Conservation (phyloP, 2,113 vertebrate species). For the Oncorhynchus clarkii region DNA sequence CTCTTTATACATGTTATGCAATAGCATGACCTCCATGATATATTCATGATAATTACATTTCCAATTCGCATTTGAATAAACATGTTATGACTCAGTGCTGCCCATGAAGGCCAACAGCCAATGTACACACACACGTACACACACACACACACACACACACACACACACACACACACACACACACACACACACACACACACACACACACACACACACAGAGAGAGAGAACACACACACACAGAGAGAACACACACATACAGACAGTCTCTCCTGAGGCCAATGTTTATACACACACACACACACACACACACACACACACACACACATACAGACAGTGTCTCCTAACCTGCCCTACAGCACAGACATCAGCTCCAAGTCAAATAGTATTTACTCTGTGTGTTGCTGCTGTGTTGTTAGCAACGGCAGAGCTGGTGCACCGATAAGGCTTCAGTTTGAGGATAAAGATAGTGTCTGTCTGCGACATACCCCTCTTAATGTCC, state of each 20-base stretch:
- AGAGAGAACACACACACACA: too few species aligned
- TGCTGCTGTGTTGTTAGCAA: slow-evolving; percentile 57
- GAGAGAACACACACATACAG: neutral
- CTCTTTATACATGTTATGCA: too few species aligned
- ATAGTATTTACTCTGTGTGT: slow-evolving; percentile 1
- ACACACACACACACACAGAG: too few species aligned
- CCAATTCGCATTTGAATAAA: too few species aligned
- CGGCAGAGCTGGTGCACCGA: slow-evolving; percentile 40
- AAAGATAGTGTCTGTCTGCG: slow-evolving; percentile 41
- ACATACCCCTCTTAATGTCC: slow-evolving; percentile 40
- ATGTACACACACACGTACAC: too few species aligned
- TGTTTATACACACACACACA: too few species aligned
- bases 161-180: neutral
- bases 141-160: neutral
- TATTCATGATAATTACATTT: too few species aligned
- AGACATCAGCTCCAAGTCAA: neutral
- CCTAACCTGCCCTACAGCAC: neutral
- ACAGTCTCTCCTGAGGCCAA: neutral
- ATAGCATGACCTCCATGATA: too few species aligned
- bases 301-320: too few species aligned
- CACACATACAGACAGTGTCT: neutral
- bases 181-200: too few species aligned
- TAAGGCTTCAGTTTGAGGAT: slow-evolving; percentile 50
- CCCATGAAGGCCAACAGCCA: too few species aligned
- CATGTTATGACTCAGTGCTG: too few species aligned